Base-by-base conservation (phyloP, 1,140 invertebrate genomes). In the Drosophila novamexicana region DNA sequence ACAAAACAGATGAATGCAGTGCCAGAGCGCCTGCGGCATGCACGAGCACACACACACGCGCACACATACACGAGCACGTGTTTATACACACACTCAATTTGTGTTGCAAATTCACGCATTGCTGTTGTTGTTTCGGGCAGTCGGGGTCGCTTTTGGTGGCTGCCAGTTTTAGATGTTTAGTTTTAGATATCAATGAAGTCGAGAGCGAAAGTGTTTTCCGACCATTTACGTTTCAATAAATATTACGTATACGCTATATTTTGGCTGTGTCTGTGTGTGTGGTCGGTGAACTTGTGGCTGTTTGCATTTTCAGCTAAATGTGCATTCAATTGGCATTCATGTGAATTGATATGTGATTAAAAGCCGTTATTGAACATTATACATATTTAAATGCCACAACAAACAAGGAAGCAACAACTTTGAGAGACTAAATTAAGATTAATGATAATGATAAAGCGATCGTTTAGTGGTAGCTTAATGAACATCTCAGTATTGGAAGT, bases 81-180 rank as follows among this genome's bases (percentile, higher is more conserved):
- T 52, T 67, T 66, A 14, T 44, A 70, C 45, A 67, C 34, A 65
- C 36, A 71, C 32, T 57, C 44, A 84, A 72, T 74, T 73, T 78
- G 62, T 62, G 66, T 81, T 66, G 70, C 64, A 69, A 77, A 77
- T 83, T 77, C 56, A 80, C 66, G 66, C 66, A 44, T 56, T 47
- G 58, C 37, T 63, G 37, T 50, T 39, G 57, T 44, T 74, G 64
- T 49, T 69, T 52, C 45, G 54, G 57, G 37, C 42, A 9, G 34
- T 54, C 14, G 65, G 65, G 70, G 75, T 47, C 61, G 77, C 42
- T 76, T 85, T 83, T 79, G 75, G 80, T 72, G 65, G 76, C 69
- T 83, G 84, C 70, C 80, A 56, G 71, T 90, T 89, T 89, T 81
- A 90, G 81, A 84, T 89, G 77, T 81, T 84, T 89, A 81, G 81